phyloP scores from a whole-genome alignment of 2,113 vertebrate genomes.

The Shinisaurus crocodilurus region DNA sequence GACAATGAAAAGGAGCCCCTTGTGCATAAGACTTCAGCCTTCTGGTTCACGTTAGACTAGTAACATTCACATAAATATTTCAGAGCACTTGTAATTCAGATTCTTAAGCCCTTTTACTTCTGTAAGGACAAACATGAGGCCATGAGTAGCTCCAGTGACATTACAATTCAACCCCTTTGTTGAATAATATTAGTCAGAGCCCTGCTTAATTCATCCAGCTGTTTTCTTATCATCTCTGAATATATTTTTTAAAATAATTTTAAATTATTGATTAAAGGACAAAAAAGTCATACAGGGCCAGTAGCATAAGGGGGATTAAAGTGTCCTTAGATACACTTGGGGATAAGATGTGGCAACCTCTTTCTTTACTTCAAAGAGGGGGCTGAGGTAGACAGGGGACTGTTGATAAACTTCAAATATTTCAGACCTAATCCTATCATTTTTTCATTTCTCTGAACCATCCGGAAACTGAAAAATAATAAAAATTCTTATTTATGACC shows the following conservation, averaged over 20 bases:
- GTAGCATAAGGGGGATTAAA: constrained; percentile 55
- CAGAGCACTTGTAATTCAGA: constrained; percentile 16
- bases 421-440: not conserved
- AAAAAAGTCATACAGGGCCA: constrained; percentile 42
- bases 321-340: constrained; percentile 7
- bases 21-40: not conserved
- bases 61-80: not conserved
- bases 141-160: constrained; percentile 31
- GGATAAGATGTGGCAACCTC: constrained; percentile 37
- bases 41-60: not conserved
- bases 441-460: not conserved
- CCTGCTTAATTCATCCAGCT: constrained; percentile 52
- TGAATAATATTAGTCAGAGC: constrained; percentile 41
- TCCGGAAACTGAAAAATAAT: not conserved
- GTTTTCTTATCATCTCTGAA: constrained; percentile 14
- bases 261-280: constrained; percentile 66
- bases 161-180: constrained; percentile 37
- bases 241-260: constrained; percentile 33
- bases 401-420: constrained; percentile 20
- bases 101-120: constrained; percentile 22
- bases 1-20: not conserved
- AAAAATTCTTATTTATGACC: fast-evolving
- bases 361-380: constrained; percentile 25
- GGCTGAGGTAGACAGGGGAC: not conserved
- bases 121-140: constrained; percentile 30